Evolutionary conservation across 2,888 invertebrate genomes (phyloP), one percentile per base, ranked within the genome.

Genomic region (Timandra comae): DNA sequence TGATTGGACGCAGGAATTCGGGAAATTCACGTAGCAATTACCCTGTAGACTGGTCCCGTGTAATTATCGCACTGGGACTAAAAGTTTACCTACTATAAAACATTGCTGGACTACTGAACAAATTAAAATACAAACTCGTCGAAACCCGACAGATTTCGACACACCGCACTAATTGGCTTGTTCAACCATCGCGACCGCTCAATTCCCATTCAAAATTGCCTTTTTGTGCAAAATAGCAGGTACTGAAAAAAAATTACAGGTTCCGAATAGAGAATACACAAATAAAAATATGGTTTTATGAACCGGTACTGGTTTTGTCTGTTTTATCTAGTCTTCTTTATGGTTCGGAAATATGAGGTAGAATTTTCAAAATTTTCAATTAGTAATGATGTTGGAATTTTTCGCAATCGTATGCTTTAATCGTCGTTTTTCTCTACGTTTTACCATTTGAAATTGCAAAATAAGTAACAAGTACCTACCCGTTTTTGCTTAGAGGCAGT

Each of bases 131-230:
- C 50, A 46, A 48, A 50, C 52, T 26, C 57, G 45, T 39, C 47
- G 48, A 44, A 51, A 30, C 46, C 53, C 49, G 56, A 55, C 68
- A 66, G 67, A 72, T 72, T 77, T 65, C 55, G 56, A 63, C 68
- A 63, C 62, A 63, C 57, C 54, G 51, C 62, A 49, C 68, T 77
- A 74, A 76, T 79, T 76, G 74, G 63, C 59, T 55, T 54, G 59
- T 46, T 59, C 61, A 51, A 52, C 57, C 56, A 46, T 56, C 48
- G 56, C 50, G 48, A 60, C 56, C 59, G 52, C 49, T 56, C 53
- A 50, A 56, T 58, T 56, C 48, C 49, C 40, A 46, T 56, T 44
- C 39, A 37, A 39, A 50, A 57, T 55, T 43, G 50, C 35, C 47
- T 55, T 52, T 45, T 49, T 38, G 29, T 35, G 9, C 35, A 19